Evolutionary conservation across 2,888 invertebrate species (phyloP).

Genomic region (Drosophila sordidula): DNA sequence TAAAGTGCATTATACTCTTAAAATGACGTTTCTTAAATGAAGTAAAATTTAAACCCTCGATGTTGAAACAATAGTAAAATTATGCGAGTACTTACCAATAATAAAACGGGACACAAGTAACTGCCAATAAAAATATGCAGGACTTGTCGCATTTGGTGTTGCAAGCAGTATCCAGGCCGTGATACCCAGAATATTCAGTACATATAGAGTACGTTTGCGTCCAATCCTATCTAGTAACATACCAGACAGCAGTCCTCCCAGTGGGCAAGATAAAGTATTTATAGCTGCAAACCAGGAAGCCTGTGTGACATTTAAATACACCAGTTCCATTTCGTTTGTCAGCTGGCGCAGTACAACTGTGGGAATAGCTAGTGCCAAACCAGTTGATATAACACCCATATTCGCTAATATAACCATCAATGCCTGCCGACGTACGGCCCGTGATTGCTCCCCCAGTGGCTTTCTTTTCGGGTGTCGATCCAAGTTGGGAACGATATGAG

Average conservation of each 20-base stretch:
- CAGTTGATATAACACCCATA: conserved; percentile 82
- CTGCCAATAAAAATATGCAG: conserved; percentile 73
- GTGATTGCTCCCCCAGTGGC: conserved; percentile 81
- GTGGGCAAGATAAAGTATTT: conserved; percentile 82
- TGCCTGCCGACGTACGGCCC: conserved; percentile 82
- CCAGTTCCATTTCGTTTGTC: conserved; percentile 67
- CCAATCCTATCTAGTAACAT: conserved; percentile 83
- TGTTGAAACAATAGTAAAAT: no score
- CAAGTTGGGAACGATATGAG: conserved; percentile 66
- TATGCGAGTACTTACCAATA: conserved; percentile 72
- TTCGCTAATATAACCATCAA: conserved; percentile 83
- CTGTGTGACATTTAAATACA: conserved; percentile 74
- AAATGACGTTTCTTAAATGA: background rate
- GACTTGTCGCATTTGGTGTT: conserved; percentile 69
- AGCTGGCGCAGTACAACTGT: conserved; percentile 81
- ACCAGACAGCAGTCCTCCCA: conserved; percentile 83
- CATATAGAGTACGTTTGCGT: conserved; percentile 80
- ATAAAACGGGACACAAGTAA: conserved; percentile 83
- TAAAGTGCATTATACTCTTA: background rate
- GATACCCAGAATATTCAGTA: conserved; percentile 81
- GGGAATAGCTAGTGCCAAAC: conserved; percentile 83
- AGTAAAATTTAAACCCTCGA: background rate
- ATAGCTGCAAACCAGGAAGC: conserved; percentile 85
- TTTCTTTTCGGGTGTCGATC: conserved; percentile 53
- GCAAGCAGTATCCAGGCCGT: conserved; percentile 83